Evolutionary conservation across 2,113 vertebrate genomes (phyloP).

Genomic region (Carlito syrichta): DNA sequence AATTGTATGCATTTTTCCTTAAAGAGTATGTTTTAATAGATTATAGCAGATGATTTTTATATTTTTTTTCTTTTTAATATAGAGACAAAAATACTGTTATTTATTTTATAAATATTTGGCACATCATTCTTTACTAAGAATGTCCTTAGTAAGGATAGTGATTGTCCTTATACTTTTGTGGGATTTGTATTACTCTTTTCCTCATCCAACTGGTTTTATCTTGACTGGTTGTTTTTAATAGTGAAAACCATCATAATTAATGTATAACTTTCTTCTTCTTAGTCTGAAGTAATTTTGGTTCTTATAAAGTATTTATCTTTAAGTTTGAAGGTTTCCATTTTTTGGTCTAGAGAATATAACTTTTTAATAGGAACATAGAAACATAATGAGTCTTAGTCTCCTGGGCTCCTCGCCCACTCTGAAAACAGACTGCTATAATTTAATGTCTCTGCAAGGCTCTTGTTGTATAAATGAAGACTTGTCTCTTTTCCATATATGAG

Average conservation of each 20-base stretch:
- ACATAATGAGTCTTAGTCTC: constrained; percentile 50
- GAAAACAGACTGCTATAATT: constrained; percentile 49
- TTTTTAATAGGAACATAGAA: constrained; percentile 65
- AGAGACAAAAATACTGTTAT: not conserved
- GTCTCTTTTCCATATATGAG: not conserved
- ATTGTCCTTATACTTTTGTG: not conserved
- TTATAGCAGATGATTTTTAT: not conserved
- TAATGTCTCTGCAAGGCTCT: constrained; percentile 35
- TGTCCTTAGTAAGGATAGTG: not conserved
- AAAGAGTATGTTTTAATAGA: not conserved
- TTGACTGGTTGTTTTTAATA: constrained; percentile 36
- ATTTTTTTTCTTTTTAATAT: not conserved
- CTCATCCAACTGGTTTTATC: not conserved
- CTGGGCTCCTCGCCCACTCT: constrained; percentile 5
- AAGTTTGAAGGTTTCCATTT: constrained; percentile 66
- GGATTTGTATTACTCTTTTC: not conserved
- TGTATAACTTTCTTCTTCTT: constrained; percentile 45
- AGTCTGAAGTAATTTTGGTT: constrained; percentile 63
- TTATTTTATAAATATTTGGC: not conserved
- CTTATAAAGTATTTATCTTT: constrained; percentile 69
- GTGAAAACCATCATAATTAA: constrained; percentile 60
- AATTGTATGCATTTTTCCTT: not conserved
- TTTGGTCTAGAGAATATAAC: constrained; percentile 55
- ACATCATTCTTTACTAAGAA: not conserved
- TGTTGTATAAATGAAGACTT: not conserved